A percentile compares a stretch with the other conserved stretches of the same genome.
phyloP scores from a whole-genome alignment of 37 sponge, comb jelly and placozoan species.

The Haliclona indistincta region DNA sequence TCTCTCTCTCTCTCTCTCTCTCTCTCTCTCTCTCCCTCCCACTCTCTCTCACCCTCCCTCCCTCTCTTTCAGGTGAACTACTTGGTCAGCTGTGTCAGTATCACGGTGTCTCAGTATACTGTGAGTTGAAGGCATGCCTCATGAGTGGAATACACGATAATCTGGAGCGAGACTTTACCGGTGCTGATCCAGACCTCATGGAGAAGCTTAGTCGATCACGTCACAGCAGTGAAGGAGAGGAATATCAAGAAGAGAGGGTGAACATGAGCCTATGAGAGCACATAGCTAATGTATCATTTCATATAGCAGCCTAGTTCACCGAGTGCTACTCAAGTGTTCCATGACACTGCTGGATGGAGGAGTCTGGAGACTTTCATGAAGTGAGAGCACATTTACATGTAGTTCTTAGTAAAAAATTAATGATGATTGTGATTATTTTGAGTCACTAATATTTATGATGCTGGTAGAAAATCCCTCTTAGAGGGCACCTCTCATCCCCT shows the following conservation, averaged over 20 bases:
- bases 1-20: background rate
- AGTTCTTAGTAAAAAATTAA: too few species aligned
- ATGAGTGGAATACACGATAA: constrained; percentile 46
- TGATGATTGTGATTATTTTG: too few species aligned
- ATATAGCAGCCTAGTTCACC: constrained; percentile 34
- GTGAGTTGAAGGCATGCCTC: constrained; percentile 16
- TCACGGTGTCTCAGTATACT: constrained; percentile 38
- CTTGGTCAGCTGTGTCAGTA: constrained; percentile 54
- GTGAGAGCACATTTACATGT: too few species aligned
- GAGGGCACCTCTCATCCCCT: too few species aligned
- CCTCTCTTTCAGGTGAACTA: constrained; percentile 54
- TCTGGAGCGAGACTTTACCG: constrained; percentile 50
- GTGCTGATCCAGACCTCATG: constrained; percentile 12
- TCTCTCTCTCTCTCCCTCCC: background rate
- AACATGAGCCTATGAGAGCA: too few species aligned
- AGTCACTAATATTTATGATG: too few species aligned
- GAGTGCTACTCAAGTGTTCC: constrained; percentile 69
- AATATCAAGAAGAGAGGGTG: too few species aligned
- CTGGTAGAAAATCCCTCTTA: too few species aligned
- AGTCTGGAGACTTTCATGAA: constrained; percentile 89
- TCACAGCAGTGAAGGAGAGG: background rate
- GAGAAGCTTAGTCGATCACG: constrained; percentile 16
- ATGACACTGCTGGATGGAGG: constrained; percentile 97
- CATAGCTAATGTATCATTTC: too few species aligned
- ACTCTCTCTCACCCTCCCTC: too few species aligned